Evolutionary conservation across 1,140 invertebrate species (phyloP).

Genomic region (Cotesia typhae): DNA sequence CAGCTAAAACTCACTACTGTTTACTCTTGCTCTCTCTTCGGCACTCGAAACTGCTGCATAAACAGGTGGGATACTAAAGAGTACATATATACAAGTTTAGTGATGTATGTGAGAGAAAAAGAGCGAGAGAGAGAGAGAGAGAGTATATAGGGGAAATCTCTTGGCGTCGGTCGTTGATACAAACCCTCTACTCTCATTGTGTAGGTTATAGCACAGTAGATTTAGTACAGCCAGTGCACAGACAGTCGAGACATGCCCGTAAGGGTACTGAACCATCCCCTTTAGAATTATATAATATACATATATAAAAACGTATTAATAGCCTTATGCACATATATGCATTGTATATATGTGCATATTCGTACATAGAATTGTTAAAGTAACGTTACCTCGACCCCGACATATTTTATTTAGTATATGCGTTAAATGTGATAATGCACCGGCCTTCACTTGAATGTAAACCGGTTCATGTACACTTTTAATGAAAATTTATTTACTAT

Average conservation of each 20-base stretch:
- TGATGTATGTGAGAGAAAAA: constrained; percentile 10
- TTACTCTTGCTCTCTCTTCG: no score
- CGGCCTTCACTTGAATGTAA: constrained; percentile 26
- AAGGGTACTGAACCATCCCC: background rate
- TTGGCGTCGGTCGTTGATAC: constrained; percentile 27
- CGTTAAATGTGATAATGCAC: constrained; percentile 26
- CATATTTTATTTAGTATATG: constrained; percentile 22
- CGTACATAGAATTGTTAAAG: background rate
- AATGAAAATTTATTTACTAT: no score
- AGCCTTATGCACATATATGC: background rate
- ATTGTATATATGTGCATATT: constrained; percentile 19
- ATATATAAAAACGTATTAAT: constrained; percentile 4
- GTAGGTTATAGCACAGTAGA: constrained; percentile 28
- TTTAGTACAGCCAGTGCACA: constrained; percentile 26
- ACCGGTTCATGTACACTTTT: constrained; percentile 23
- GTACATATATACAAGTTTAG: constrained; percentile 27
- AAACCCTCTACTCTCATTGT: background rate
- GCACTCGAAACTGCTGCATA: constrained; percentile 46
- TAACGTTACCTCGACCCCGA: constrained; percentile 17
- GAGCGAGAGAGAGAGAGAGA: constrained; percentile 13
- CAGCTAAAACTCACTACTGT: no score
- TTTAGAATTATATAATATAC: no score
- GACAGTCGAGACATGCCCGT: constrained; percentile 29
- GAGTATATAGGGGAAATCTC: constrained; percentile 15
- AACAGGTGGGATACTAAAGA: constrained; percentile 48